These are phyloP conservation scores for Acrobasis consociella DNA, from an alignment of 2,888 invertebrate species.

Conservation along the genomic window DNA sequence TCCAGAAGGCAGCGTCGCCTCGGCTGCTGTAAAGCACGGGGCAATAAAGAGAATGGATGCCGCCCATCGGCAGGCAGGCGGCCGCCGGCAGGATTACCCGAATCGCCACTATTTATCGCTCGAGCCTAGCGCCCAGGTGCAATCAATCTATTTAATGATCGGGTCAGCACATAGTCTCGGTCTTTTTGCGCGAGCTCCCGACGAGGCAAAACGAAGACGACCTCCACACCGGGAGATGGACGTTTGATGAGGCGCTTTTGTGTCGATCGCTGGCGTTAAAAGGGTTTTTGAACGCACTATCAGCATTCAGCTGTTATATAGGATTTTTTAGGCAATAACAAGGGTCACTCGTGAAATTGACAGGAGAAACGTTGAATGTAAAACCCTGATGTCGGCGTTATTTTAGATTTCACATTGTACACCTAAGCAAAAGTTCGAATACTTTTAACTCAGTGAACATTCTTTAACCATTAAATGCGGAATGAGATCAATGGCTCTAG, in stretches of 20 bases:
- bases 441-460: no score
- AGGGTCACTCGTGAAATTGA: conserved; percentile 39
- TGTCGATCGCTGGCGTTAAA: conserved; percentile 73
- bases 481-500: no score
- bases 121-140: conserved; percentile 81
- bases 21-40: conserved; percentile 78
- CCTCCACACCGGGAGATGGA: conserved; percentile 67
- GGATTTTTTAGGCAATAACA: conserved; percentile 45
- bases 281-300: conserved; percentile 71
- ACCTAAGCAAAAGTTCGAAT: neutral
- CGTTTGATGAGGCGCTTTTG: conserved; percentile 82
- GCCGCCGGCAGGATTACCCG: conserved; percentile 79
- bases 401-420: neutral
- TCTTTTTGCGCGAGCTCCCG: conserved; percentile 69
- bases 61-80: conserved; percentile 75
- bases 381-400: neutral
- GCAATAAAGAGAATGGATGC: conserved; percentile 83
- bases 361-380: conserved; percentile 20
- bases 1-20: conserved; percentile 64
- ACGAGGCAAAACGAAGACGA: conserved; percentile 69
- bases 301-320: conserved; percentile 43
- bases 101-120: conserved; percentile 83
- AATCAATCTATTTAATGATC: conserved; percentile 83
- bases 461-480: no score
- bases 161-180: conserved; percentile 80